Evolutionary conservation across 2,113 vertebrate genomes (phyloP).

Genomic region (Clarias gariepinus): DNA sequence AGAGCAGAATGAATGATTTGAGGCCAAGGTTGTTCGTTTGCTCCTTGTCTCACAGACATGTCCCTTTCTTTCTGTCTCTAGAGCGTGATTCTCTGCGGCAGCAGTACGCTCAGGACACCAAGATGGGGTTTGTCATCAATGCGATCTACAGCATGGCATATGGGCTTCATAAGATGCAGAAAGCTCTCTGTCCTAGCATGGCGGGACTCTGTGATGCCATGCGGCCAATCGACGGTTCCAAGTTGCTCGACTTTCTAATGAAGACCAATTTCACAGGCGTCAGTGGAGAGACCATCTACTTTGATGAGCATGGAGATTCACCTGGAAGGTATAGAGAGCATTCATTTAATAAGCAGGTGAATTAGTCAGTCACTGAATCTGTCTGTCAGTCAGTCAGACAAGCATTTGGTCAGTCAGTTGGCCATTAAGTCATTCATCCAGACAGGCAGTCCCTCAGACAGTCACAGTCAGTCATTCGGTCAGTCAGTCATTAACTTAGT

Average conservation of each 20-base stretch:
- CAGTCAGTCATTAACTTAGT: too few species aligned
- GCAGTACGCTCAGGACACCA: conserved; percentile 96
- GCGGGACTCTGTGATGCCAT: conserved; percentile 92
- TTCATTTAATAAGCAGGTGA: not conserved
- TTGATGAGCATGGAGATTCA: conserved; percentile 95
- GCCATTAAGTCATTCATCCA: not conserved
- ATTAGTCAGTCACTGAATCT: not conserved
- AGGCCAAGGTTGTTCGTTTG: not conserved
- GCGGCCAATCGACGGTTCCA: conserved; percentile 92
- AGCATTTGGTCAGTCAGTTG: not conserved
- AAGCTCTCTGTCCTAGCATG: conserved; percentile 80
- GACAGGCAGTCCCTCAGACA: not conserved
- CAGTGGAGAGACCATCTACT: conserved; percentile 91
- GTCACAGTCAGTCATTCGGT: not conserved
- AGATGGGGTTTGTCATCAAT: conserved; percentile 99
- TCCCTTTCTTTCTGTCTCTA: conserved; percentile 54
- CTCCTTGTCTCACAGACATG: conserved; percentile 9
- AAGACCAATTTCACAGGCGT: conserved; percentile 97
- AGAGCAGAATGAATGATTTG: not conserved
- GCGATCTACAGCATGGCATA: conserved; percentile 98
- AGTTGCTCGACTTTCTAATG: conserved; percentile 93
- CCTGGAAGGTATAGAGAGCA: conserved; percentile 84
- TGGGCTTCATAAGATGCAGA: conserved; percentile 96
- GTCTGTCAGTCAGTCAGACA: not conserved
- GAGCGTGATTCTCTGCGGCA: conserved; percentile 86